Base-by-base conservation (phyloP, 35 echinoderm and acorn worm genomes). In the Heliocidaris erythrogramma region DNA sequence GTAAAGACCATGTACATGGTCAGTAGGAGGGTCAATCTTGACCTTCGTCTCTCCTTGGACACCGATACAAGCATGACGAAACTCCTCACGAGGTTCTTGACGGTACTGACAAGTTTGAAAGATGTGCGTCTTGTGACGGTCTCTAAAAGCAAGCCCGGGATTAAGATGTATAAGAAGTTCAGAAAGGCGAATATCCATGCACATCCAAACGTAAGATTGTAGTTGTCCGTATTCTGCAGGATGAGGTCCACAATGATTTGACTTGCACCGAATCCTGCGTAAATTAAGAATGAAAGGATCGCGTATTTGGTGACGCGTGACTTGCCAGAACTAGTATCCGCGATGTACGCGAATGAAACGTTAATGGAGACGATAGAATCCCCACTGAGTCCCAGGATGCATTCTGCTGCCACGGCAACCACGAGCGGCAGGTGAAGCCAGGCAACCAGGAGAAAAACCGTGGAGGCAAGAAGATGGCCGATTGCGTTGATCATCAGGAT, bases 401-500 rank as follows among this genome's bases (percentile, higher is more conserved):
- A 65, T 89, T 96, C 92, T 59, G 65, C 95, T 9, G 49, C 59
- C 12, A 96, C 93, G 3, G 93, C 47, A 21, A 94, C 30, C 29
- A 47, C 14, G 31, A 96, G 69, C 10, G 92, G 92, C 31, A 96
- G 32, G 21, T 86, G 17, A 7, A 96, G 93, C 24, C 93, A 88
- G 14, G 92, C 91, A 13, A 96, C 30, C 16, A 85, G 92, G 4
- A 96, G 85, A 30, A 96, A 96, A 24, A 96, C 7, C 4, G 12
- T 13, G 0, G 95, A 96, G 11, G 92, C 92, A 13, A 96, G 49
- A 13, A 96, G 52, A 65, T 96, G 95, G 9, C 95, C 91, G 0
- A 86, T 5, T 29, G 95, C 91, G 9, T 93, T 93, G 30, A 96
- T 94, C 47, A 96, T 94, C 24, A 96, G 93, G 69, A 96, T 90